Base-by-base conservation (phyloP, 2,888 invertebrate species). In the Pardosa pseudoannulata region DNA sequence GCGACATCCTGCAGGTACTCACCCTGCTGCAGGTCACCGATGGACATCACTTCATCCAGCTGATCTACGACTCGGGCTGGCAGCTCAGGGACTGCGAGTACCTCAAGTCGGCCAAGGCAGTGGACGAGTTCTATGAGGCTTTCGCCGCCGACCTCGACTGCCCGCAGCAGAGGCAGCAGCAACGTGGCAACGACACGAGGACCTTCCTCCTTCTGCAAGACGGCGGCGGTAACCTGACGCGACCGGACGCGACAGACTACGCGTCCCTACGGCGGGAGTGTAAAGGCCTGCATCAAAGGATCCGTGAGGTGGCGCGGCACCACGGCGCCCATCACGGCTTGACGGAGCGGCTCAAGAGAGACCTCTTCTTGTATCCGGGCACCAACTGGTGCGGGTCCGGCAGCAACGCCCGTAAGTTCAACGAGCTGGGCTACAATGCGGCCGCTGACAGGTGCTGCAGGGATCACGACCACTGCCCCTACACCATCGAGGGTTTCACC, bases 321-420 rank as follows among this genome's bases (percentile, higher is more conserved):
- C 67, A 62, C 23, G 9, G 9, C 9, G 36, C 9, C 36, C 36
- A 36, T 36, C 19, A 31, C 46, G 7, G 9, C 0, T 16, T n/a
- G 41, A 29, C 32, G 36, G 68, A 74, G 29, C 92, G 94, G 36
- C 93, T 92, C 88, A 91, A 93, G 89, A 91, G 93, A 91, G 95
- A 96, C 91, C 92, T 96, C 89, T 93, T 97, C 81, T 94, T 96
- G 88, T 94, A 96, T 68, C 97, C 97, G 0, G 97, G 97, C 70
- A 97, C 97, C 0, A 95, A 96, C 91, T 98, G 97, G 97, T 98
- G 98, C 92, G 98, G 98, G 29, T 95, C 95, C 90, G 97, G 97
- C 0, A 95, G 95, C 91, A 94, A 94, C 0, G 97, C 97, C 5
- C 93, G 94, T 62, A 94, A 95, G 89, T 96, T 96, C 91, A 95